A percentile compares a stretch with the other conserved stretches of the same genome.
These are phyloP conservation scores for Tinamus major DNA, from an alignment of 2,797 vertebrate species.

Conservation along the genomic window DNA sequence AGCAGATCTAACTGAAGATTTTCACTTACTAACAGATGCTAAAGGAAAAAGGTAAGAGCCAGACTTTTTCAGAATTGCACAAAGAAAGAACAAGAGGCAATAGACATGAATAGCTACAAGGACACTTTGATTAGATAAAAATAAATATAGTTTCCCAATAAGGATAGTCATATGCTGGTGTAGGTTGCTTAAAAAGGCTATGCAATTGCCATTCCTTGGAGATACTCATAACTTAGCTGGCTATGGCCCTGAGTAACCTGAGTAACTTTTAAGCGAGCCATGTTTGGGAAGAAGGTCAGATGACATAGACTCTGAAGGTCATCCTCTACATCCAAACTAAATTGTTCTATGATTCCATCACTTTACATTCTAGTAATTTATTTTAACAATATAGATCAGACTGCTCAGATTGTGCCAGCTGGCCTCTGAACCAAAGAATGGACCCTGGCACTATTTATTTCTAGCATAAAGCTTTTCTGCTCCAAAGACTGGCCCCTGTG, in stretches of 20 bases:
- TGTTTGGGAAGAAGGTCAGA: accelerated
- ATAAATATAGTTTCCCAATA: neutral
- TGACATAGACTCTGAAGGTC: neutral
- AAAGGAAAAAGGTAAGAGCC: neutral
- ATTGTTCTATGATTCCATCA: neutral
- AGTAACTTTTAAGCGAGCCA: neutral
- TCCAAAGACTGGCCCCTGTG: neutral
- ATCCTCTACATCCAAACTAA: neutral
- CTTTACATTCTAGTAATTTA: neutral
- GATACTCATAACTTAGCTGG: neutral
- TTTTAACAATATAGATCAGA: neutral
- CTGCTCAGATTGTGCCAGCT: neutral
- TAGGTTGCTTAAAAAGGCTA: neutral
- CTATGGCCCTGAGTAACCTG: neutral
- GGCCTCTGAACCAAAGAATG: neutral
- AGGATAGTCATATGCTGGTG: neutral
- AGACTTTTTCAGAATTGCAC: neutral
- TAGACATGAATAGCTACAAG: neutral
- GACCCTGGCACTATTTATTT: neutral
- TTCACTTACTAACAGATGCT: neutral
- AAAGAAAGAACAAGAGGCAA: neutral
- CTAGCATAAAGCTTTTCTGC: neutral
- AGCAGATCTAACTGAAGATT: neutral
- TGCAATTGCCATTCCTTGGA: neutral
- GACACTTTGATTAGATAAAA: neutral